Evolutionary conservation across 1,140 invertebrate genomes (phyloP), one percentile per base, ranked within the genome.

Genomic region (Anastrepha obliqua): DNA sequence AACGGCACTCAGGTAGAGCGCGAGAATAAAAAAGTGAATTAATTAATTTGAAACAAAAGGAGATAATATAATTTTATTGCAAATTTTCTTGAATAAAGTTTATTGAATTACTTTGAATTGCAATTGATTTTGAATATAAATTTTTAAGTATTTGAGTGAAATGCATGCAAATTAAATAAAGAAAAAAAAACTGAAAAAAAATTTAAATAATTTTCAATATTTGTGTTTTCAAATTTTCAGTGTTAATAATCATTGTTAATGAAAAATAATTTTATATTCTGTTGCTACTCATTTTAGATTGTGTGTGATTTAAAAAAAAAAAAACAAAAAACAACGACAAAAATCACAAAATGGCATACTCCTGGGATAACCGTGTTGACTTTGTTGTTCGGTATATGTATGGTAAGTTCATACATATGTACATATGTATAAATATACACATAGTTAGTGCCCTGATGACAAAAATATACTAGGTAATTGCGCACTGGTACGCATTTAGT

Each of bases 321-420:
- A 88, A 67, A 58, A 42, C 78, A 88, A 60, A 29, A 81, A 81
- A 55, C 65, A 55, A 81, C 74, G n/a, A 74, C 39, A 81, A 81
- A 47, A 88, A 86, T 74, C 29, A 70, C 58, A 62, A 89, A 90
- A 94, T 94, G 90, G 90, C 91, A 85, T 97, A 96, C 93, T 95
- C 95, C 91, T 97, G 96, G 96, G 96, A 97, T 91, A 97, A 96
- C 94, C 95, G 96, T 90, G 96, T 97, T 88, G 95, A 95, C 90
- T 97, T 97, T 92, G 96, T 97, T 90, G 96, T 97, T 87, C 95
- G 95, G 92, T 96, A 96, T 93, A 95, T 97, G 89, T 97, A 97
- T 91, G 96, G 96, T 97, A 94, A 95, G 96, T 94, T 92, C 81
- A 15, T 74, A 44, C 8, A 67, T 47, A 47, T 7, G 11, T 74